phyloP scores from a whole-genome alignment of 2,888 invertebrate genomes.

The Watsonalla binaria region DNA sequence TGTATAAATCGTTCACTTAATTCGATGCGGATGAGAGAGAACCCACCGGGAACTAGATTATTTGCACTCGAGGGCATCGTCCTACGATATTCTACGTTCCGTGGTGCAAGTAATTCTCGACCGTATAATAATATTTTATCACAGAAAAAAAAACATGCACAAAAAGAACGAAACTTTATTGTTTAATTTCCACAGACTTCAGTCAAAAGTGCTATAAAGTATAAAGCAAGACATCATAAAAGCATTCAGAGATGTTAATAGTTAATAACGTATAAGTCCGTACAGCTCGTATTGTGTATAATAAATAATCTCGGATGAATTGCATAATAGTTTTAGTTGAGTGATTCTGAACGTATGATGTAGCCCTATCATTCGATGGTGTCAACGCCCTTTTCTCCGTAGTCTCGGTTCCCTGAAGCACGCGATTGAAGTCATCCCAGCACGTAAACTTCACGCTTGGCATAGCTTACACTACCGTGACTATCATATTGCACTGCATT shows the following conservation, averaged over 20 bases:
- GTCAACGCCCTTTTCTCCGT: constrained; percentile 27
- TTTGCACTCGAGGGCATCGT: constrained; percentile 49
- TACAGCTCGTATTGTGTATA: neutral
- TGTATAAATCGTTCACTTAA: constrained; percentile 21
- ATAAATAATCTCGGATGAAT: constrained; percentile 14
- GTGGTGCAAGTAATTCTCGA: constrained; percentile 38
- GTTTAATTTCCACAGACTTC: neutral
- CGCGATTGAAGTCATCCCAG: constrained; percentile 24
- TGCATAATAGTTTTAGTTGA: constrained; percentile 31
- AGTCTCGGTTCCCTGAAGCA: constrained; percentile 12
- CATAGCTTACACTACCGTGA: constrained; percentile 11
- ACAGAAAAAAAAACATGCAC: constrained; percentile 26
- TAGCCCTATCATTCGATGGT: constrained; percentile 30
- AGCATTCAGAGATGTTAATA: constrained; percentile 16
- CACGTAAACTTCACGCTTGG: constrained; percentile 32
- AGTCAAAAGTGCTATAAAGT: neutral
- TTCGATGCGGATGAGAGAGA: constrained; percentile 40
- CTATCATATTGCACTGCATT: constrained; percentile 5
- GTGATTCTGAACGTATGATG: constrained; percentile 30
- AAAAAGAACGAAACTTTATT: neutral
- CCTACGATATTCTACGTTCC: constrained; percentile 45
- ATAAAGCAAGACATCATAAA: neutral
- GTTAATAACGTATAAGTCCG: neutral
- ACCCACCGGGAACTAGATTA: constrained; percentile 46
- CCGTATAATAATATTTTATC: constrained; percentile 5